Base-by-base conservation (phyloP, 2,113 vertebrate species). In the Ciconia maguari region DNA sequence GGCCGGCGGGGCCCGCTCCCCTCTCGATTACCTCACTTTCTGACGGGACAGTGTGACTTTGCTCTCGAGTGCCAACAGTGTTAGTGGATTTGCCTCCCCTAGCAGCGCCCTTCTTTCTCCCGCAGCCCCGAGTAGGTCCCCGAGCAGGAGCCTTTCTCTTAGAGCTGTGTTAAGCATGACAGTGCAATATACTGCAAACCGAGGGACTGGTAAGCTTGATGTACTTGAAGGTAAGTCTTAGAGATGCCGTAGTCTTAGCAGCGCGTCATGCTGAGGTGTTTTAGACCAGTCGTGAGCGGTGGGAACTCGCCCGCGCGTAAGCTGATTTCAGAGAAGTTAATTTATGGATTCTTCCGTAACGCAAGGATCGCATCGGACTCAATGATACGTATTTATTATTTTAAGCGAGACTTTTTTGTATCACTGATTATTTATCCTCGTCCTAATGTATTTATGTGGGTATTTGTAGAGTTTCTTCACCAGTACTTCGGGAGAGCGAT, bases 391-490 rank as follows among this genome's bases (percentile, higher is more conserved):
- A 99, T 99, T 99, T 99, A 99, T 99, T 99, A 99, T 99, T 99
- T 99, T 98, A 98, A 98, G 98, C 97, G 97, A 98, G 95, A 97
- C 97, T 95, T 98, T 98, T 99, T 99, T 99, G 98, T 99, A 99
- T 98, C 98, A 98, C 98, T 98, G 98, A 99, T 99, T 99, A 99
- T 99, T 99, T 99, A 99, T 99, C 99, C 98, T 99, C 97, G 98
- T 98, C 98, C 98, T 98, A 98, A 98, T 98, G 99, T 99, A 99
- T 99, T 99, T 99, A 99, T 99, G 98, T 98, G 98, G 97, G 97
- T 98, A 98, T 97, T 97, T 98, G 98, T 99, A 99, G 98, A 98
- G 93, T 98, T 98, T 98, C 97, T 98, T 98, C 98, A 98, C 98
- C 98, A 97, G 36, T 97, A 93, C 96, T 98, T 99, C 98, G 98